phyloP scores from a whole-genome alignment of 2,888 invertebrate species.

The Epistrophe eligans region DNA sequence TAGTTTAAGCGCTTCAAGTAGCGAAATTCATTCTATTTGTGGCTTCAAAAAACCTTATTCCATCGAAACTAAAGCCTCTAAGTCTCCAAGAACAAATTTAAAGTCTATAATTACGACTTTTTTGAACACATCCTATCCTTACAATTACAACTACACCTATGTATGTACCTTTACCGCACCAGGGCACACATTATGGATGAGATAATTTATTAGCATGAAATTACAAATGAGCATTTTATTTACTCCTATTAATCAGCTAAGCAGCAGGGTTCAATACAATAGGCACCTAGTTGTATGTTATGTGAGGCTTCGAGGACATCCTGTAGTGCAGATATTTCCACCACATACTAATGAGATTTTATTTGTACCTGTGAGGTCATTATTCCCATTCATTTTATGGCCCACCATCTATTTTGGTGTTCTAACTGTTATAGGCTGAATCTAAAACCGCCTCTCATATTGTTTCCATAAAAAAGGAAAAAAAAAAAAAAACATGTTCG shows the following conservation, averaged over 20 bases:
- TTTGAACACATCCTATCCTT: neutral
- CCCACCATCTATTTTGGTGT: slow-evolving; percentile 32
- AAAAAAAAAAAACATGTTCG: slow-evolving; percentile 18
- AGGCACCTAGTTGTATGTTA: too few species aligned
- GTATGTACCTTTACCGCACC: too few species aligned
- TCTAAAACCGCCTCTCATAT: neutral
- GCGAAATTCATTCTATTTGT: too few species aligned
- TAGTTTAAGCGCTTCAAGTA: too few species aligned
- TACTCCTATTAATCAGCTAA: slow-evolving; percentile 62
- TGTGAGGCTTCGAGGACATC: slow-evolving; percentile 10
- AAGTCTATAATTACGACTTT: neutral
- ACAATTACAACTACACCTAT: neutral
- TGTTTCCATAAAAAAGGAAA: neutral
- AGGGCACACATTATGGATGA: slow-evolving; percentile 30
- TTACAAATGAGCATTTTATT: slow-evolving; percentile 68
- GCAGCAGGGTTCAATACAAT: slow-evolving; percentile 4
- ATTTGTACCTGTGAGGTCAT: slow-evolving; percentile 63
- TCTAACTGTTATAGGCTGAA: neutral
- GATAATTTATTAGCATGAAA: slow-evolving; percentile 59
- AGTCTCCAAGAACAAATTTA: neutral
- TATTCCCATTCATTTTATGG: slow-evolving; percentile 42
- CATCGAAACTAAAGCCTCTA: too few species aligned
- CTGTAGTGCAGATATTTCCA: slow-evolving; percentile 1
- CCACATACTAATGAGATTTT: slow-evolving; percentile 53
- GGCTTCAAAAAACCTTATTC: too few species aligned